Evolutionary conservation across 2,797 vertebrate genomes (phyloP).

Genomic region (Chrysocyon brachyurus): DNA sequence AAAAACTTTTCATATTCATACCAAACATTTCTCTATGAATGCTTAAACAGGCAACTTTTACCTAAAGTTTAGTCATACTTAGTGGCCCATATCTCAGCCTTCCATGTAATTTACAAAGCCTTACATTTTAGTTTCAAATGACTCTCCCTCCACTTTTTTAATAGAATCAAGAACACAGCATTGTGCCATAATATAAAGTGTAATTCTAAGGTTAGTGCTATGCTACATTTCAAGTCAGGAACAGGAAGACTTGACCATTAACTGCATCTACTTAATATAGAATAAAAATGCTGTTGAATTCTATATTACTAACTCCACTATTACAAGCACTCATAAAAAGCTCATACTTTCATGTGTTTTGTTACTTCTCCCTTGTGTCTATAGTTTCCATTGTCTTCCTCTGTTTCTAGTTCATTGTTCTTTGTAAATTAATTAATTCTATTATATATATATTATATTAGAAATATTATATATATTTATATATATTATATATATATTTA

Average conservation of each 20-base stretch:
- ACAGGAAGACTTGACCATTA: not conserved
- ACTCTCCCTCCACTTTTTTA: not conserved
- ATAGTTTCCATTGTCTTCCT: not conserved
- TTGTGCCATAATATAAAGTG: not conserved
- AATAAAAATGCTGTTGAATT: not conserved
- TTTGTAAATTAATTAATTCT: not conserved
- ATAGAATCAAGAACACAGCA: not conserved
- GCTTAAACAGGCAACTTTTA: not conserved
- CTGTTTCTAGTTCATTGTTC: not conserved
- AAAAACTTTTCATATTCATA: not conserved
- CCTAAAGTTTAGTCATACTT: not conserved
- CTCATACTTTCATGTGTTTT: not conserved
- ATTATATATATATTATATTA: not conserved
- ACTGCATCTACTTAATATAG: not conserved
- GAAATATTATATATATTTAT: not conserved
- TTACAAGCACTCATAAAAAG: not conserved
- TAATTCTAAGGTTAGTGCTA: not conserved
- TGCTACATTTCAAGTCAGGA: not conserved
- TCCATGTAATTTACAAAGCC: not conserved
- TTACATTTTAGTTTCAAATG: slow-evolving; percentile 9
- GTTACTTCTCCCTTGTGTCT: not conserved
- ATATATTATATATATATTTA: not conserved
- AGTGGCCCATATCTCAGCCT: not conserved
- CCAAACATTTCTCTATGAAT: not conserved
- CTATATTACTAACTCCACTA: not conserved